phyloP scores from a whole-genome alignment of 2,888 invertebrate genomes.

The Quadroppia sp. region DNA sequence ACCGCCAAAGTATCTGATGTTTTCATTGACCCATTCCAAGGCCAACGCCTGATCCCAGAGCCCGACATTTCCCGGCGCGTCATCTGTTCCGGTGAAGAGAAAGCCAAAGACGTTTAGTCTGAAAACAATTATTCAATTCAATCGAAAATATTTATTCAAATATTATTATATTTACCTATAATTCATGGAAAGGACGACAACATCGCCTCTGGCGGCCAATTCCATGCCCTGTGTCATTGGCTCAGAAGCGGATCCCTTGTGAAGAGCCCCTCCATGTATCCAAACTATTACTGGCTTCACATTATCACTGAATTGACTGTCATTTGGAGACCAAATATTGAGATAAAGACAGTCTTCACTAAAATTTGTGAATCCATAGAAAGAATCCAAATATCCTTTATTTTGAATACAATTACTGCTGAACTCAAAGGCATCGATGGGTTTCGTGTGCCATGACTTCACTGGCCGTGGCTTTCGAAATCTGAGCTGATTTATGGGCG shows the following conservation, averaged over 20 bases:
- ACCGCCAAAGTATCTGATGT: constrained; percentile 39
- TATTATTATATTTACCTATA: constrained; percentile 2
- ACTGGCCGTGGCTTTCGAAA: background rate
- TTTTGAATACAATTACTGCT: too few relatives aligned
- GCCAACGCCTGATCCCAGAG: constrained; percentile 39
- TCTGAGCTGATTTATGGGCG: background rate
- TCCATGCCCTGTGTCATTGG: background rate
- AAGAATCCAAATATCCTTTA: background rate
- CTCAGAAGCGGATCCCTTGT: background rate
- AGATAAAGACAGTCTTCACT: constrained; percentile 38
- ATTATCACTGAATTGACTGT: background rate
- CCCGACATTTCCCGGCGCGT: constrained; percentile 35
- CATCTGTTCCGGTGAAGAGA: constrained; percentile 33
- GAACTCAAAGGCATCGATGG: background rate
- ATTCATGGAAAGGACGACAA: constrained; percentile 14
- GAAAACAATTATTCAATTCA: too few relatives aligned
- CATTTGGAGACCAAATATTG: constrained; percentile 35
- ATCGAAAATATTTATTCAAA: background rate
- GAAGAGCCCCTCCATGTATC: constrained; percentile 34
- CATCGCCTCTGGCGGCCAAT: constrained; percentile 14
- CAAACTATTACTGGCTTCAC: constrained; percentile 27
- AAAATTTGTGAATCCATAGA: background rate
- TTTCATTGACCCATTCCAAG: constrained; percentile 37
- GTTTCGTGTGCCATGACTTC: background rate
- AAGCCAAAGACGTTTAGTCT: constrained; percentile 28